Percentiles rank a stretch among this genome's conserved stretches.
These are phyloP conservation scores for Boleophthalmus pectinirostris DNA, from an alignment of 2,113 vertebrate genomes.

Conservation along the genomic window DNA sequence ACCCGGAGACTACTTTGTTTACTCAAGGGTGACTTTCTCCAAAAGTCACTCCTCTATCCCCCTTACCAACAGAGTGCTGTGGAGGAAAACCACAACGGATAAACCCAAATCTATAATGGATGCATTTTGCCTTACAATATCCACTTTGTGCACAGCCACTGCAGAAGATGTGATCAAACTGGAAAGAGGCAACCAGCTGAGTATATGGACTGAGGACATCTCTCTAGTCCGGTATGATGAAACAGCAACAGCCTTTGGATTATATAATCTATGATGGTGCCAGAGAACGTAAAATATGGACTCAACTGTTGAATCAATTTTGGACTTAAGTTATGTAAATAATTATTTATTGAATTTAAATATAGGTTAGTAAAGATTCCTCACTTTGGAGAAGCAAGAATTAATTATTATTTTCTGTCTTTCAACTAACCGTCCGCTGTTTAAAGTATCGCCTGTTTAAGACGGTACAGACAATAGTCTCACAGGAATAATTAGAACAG, in stretches of 20 bases:
- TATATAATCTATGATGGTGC: slow-evolving; percentile 82
- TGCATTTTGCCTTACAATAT: slow-evolving; percentile 70
- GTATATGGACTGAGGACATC: slow-evolving; percentile 83
- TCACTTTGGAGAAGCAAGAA: slow-evolving; percentile 2
- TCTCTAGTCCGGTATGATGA: slow-evolving; percentile 71
- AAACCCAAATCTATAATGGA: slow-evolving; percentile 66
- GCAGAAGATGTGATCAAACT: slow-evolving; percentile 80
- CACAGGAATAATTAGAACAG: not conserved
- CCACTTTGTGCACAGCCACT: slow-evolving; percentile 76
- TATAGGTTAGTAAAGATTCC: not conserved
- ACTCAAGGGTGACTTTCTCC: slow-evolving; percentile 89
- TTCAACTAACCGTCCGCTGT: not conserved
- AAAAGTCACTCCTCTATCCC: slow-evolving; percentile 25
- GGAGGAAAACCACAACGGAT: not conserved
- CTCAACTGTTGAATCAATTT: slow-evolving; percentile 11
- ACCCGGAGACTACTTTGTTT: slow-evolving; percentile 87
- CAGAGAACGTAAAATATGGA: slow-evolving; percentile 14
- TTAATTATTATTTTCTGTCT: not conserved
- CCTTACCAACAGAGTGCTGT: slow-evolving; percentile 75
- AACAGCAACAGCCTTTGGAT: slow-evolving; percentile 83
- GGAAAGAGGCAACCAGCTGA: slow-evolving; percentile 77
- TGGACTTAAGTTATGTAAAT: slow-evolving; percentile 20
- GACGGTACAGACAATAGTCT: not conserved
- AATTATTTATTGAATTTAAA: slow-evolving; percentile 58
- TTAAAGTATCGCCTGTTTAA: not conserved